A percentile compares a stretch with the other conserved stretches of the same genome.
Evolutionary conservation across 2,888 invertebrate genomes (phyloP).

Genomic region (Eledone cirrhosa): DNA sequence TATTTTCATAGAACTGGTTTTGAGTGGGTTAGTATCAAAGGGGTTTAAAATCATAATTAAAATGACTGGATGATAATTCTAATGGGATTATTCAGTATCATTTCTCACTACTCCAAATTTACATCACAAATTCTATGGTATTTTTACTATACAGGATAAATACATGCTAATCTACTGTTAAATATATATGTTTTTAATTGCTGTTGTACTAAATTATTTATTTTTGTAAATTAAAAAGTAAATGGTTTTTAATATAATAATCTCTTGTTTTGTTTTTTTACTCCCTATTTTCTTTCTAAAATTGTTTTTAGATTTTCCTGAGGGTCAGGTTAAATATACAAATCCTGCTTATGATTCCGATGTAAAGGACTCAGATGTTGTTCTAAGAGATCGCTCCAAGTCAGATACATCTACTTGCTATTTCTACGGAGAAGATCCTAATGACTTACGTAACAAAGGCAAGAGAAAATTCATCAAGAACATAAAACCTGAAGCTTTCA

Average conservation of each 20-base stretch:
- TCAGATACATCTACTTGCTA: slow-evolving; percentile 29
- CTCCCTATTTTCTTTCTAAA: neutral
- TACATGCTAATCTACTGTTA: too few species aligned
- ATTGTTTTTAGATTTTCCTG: slow-evolving; percentile 13
- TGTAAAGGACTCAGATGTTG: neutral
- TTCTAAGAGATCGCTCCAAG: slow-evolving; percentile 26
- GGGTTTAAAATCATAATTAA: too few species aligned
- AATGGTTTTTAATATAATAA: neutral
- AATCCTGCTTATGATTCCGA: slow-evolving; percentile 19
- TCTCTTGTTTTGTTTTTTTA: neutral
- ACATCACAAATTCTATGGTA: too few species aligned
- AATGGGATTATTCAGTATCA: too few species aligned
- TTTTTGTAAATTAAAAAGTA: too few species aligned
- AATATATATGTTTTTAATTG: too few species aligned
- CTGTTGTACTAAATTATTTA: too few species aligned
- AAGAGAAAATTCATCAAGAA: slow-evolving; percentile 61
- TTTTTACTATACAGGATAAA: too few species aligned
- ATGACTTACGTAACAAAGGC: slow-evolving; percentile 30
- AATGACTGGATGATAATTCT: too few species aligned
- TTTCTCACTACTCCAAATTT: too few species aligned
- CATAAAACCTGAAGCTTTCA: slow-evolving; percentile 61
- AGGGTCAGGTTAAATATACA: slow-evolving; percentile 14
- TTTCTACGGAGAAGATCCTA: slow-evolving; percentile 23
- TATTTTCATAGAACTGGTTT: too few species aligned
- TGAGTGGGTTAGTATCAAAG: too few species aligned